Base-by-base conservation (phyloP, 2,797 vertebrate genomes). In the Champsocephalus esox region DNA sequence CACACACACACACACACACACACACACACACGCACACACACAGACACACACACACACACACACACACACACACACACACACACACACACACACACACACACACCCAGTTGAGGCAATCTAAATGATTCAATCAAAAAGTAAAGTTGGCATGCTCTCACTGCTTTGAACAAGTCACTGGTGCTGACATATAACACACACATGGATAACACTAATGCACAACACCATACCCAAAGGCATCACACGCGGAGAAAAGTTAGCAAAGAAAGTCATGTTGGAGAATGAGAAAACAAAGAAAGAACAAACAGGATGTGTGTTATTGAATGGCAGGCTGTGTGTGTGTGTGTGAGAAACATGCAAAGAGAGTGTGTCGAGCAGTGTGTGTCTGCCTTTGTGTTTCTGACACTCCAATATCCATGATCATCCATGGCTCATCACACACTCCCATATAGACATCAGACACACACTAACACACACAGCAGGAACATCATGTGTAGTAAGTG, bases 91-190 rank as follows among this genome's bases (percentile, higher is more conserved):
- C 34, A 34, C 34, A 34, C 34, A 71, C 50, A 65, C 34, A 38
- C 34, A 63, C 70, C 75, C n/a, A 75, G 59, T 78, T 52, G 75
- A 81, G 84, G 76, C 81, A 85, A 81, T 87, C 60, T 73, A 75
- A 88, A 82, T 79, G 79, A 85, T 85, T 88, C 74, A 80, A 81
- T 88, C 79, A 86, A 77, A 88, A 86, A 51, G 11, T 24, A 80
- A 82, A 44, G 61, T 72, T 81, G 77, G 70, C n/a, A 66, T 80
- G 74, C 59, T 78, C 77, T 75, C 61, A 70, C 60, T 28, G 80
- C 81, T 85, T 90, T 85, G 82, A 81, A 85, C 66, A 71, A 88
- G 78, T 75, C 69, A 63, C 63, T 66, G 52, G 45, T 72, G 66
- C 43, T 56, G 69, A 82, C 62, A 67, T 57, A 34, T 16, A 12